A percentile compares a stretch with the other conserved stretches of the same genome.
Evolutionary conservation across 2,797 vertebrate species (phyloP).

Genomic region (Coluber constrictor): DNA sequence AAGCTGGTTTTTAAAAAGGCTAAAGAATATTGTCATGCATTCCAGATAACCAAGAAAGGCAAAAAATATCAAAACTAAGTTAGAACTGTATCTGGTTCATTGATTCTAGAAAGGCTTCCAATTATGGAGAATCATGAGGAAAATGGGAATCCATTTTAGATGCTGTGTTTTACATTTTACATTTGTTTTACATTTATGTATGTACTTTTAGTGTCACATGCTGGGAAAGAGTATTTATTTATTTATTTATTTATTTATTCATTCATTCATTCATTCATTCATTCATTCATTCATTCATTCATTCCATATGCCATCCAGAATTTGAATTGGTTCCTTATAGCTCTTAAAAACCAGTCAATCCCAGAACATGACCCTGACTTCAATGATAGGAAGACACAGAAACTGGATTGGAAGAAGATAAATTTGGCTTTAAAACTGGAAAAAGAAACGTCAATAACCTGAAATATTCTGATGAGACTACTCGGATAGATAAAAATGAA

Average conservation of each 20-base stretch:
- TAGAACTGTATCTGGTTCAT: not conserved
- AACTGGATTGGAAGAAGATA: not conserved
- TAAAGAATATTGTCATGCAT: not conserved
- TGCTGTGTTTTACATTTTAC: not conserved
- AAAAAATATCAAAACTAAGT: not conserved
- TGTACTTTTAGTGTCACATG: not conserved
- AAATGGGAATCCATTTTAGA: not conserved
- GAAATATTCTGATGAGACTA: not conserved
- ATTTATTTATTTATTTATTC: not conserved
- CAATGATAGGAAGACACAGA: not conserved
- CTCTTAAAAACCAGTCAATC: not conserved
- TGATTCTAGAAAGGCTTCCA: not conserved
- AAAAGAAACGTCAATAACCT: not conserved
- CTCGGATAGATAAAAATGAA: not conserved
- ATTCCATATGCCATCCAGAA: not conserved
- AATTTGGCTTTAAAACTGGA: not conserved
- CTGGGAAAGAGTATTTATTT: no score
- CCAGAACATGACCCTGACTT: not conserved
- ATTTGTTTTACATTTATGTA: no score
- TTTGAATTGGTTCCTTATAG: not conserved
- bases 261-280: no score
- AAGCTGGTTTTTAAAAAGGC: not conserved
- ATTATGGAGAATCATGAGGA: not conserved
- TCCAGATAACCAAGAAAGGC: not conserved
- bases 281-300: fast-evolving